These are phyloP conservation scores for Tyto alba DNA, from an alignment of 2,113 vertebrate genomes.

Conservation along the genomic window DNA sequence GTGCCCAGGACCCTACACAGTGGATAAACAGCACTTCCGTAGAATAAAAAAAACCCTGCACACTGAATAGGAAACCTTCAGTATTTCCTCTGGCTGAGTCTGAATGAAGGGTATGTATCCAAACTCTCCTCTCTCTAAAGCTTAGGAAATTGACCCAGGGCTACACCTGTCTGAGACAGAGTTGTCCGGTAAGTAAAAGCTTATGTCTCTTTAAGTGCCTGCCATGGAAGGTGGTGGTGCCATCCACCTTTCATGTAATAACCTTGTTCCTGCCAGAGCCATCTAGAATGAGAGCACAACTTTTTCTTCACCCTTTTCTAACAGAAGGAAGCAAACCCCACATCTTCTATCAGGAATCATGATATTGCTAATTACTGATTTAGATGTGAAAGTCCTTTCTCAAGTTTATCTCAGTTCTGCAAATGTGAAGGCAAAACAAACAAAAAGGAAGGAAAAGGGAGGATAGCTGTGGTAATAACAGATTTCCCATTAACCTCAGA, in stretches of 20 bases:
- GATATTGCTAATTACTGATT: neutral
- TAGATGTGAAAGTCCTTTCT: neutral
- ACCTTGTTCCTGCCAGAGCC: neutral
- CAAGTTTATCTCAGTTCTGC: neutral
- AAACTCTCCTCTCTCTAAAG: neutral
- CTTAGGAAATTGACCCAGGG: neutral
- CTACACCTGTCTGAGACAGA: neutral
- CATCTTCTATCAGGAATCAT: neutral
- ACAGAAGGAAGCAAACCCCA: neutral
- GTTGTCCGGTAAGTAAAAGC: neutral
- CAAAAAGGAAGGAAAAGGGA: neutral
- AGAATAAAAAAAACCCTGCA: neutral
- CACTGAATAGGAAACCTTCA: neutral
- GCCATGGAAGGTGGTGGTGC: fast-evolving
- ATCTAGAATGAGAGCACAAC: neutral
- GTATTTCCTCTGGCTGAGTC: neutral
- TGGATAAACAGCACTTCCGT: neutral
- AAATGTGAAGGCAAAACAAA: neutral
- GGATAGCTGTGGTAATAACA: neutral
- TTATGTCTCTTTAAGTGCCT: neutral
- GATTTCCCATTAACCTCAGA: neutral
- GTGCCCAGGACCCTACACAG: neutral
- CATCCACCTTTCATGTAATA: neutral
- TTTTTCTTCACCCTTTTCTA: neutral
- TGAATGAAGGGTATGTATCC: neutral